phyloP scores from a whole-genome alignment of 1,140 invertebrate species.

The Anastrepha ludens region DNA sequence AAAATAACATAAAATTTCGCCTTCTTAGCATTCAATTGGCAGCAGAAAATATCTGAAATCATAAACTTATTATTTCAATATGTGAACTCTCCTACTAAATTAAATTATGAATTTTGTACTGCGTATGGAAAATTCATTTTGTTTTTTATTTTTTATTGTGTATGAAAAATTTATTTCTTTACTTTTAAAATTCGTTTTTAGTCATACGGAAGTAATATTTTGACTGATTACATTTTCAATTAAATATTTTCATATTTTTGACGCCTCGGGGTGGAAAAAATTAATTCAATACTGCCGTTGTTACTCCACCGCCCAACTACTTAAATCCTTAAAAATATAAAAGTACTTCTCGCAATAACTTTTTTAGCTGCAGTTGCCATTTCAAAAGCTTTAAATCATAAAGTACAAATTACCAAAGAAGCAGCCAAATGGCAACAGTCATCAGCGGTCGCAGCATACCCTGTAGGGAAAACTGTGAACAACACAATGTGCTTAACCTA shows the following conservation, averaged over 20 bases:
- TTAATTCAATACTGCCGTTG: no score
- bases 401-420: conserved; percentile 29
- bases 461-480: no score
- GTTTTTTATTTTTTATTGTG: no score
- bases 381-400: conserved; percentile 27
- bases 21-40: not conserved
- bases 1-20: not conserved
- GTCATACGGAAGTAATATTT: not conserved
- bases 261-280: no score
- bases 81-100: no score
- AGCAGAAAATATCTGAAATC: not conserved
- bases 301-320: no score
- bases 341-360: not conserved
- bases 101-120: no score
- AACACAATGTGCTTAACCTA: no score
- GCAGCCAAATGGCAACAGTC: not conserved
- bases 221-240: conserved; percentile 29
- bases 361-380: not conserved
- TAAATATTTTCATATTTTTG: not conserved
- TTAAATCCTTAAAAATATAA: not conserved
- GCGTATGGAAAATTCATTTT: no score
- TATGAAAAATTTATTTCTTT: no score
- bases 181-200: not conserved
- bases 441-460: not conserved
- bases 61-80: not conserved